Conservation (phyloP, 2,888 invertebrate species). For the Furcula furcula region DNA sequence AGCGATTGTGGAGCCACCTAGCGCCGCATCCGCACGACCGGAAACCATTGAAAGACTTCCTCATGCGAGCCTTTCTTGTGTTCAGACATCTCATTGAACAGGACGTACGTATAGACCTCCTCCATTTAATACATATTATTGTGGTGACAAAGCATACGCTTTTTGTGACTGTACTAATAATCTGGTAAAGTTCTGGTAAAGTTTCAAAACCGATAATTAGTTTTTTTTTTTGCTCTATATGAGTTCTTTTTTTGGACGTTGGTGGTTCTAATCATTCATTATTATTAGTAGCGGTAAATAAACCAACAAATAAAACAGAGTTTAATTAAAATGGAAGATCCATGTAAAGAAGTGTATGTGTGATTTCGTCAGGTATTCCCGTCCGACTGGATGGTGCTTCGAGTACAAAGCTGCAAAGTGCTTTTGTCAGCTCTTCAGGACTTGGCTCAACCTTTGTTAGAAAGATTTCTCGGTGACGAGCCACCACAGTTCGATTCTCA, state of each 20-base stretch:
- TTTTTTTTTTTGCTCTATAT: too few relatives aligned
- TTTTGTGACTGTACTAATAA: too few relatives aligned
- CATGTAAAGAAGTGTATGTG: too few relatives aligned
- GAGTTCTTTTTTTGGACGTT: too few relatives aligned
- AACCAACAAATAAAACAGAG: too few relatives aligned
- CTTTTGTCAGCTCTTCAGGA: conserved; percentile 93
- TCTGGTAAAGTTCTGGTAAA: too few relatives aligned
- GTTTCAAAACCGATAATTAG: too few relatives aligned
- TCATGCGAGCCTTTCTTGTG: conserved; percentile 90
- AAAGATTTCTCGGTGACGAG: conserved; percentile 88
- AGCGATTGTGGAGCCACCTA: conserved; percentile 91
- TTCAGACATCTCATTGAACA: conserved; percentile 90
- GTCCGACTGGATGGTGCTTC: conserved; percentile 94
- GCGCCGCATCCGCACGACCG: conserved; percentile 86
- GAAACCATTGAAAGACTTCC: conserved; percentile 92
- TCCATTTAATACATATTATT: too few relatives aligned
- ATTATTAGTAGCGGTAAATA: too few relatives aligned
- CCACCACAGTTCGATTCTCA: conserved; percentile 88
- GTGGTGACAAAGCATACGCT: too few relatives aligned
- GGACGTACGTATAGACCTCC: conserved; percentile 83
- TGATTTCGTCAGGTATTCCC: conserved; percentile 86
- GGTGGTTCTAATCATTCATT: too few relatives aligned
- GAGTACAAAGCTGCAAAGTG: conserved; percentile 93
- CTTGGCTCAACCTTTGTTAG: conserved; percentile 92
- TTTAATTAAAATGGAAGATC: too few relatives aligned